These are phyloP conservation scores for Timema cristinae DNA, from an alignment of 2,888 invertebrate genomes.

Conservation along the genomic window DNA sequence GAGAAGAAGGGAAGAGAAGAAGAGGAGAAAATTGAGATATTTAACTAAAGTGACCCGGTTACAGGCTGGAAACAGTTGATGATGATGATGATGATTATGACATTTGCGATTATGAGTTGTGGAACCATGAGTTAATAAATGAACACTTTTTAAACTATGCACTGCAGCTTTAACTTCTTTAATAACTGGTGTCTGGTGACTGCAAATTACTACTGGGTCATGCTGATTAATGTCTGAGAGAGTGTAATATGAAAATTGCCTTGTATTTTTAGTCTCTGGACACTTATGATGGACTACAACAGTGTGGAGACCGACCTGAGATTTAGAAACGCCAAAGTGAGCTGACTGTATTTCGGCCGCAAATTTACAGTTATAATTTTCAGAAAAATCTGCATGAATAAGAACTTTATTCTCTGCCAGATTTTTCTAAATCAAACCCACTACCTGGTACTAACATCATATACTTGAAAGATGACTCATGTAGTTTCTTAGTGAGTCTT, in stretches of 20 bases:
- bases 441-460: neutral
- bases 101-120: neutral
- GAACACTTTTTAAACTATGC: neutral
- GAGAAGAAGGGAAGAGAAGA: too few species aligned
- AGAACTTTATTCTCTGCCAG: neutral
- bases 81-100: too few species aligned
- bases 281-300: constrained; percentile 5
- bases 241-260: neutral
- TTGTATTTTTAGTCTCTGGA: neutral
- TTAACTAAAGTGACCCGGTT: too few species aligned
- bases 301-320: constrained; percentile 1
- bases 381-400: neutral
- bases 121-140: neutral
- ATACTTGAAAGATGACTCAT: neutral
- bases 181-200: constrained; percentile 11
- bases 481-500: neutral
- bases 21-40: too few species aligned
- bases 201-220: constrained; percentile 7
- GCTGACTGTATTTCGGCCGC: neutral
- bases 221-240: constrained; percentile 13
- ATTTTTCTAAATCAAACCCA: neutral
- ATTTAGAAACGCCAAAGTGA: neutral
- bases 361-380: constrained; percentile 4
- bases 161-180: constrained; percentile 2
- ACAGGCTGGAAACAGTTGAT: too few species aligned